phyloP scores from a whole-genome alignment of 2,888 invertebrate genomes.

The Linnaemya tessellans region DNA sequence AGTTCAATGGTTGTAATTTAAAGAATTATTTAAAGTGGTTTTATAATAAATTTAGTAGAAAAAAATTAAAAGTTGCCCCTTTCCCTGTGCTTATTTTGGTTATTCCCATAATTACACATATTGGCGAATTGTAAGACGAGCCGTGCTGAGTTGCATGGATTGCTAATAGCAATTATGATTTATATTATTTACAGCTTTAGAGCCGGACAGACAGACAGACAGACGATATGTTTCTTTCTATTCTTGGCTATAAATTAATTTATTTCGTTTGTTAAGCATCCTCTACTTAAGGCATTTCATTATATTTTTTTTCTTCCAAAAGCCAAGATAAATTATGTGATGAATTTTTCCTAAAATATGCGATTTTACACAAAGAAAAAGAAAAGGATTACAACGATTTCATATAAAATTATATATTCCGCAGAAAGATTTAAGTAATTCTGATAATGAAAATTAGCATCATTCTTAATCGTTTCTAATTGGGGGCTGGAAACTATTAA shows the following conservation, averaged over 20 bases:
- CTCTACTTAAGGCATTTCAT: constrained; percentile 64
- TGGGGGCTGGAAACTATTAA: too few relatives aligned
- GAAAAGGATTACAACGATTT: background rate
- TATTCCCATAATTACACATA: constrained; percentile 63
- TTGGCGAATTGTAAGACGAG: constrained; percentile 33
- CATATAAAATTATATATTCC: background rate
- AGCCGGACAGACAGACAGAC: constrained; percentile 43
- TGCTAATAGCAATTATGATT: constrained; percentile 69
- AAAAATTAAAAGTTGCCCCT: background rate
- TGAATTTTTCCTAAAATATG: constrained; percentile 57
- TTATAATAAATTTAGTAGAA: constrained; percentile 1
- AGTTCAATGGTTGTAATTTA: constrained; percentile 65
- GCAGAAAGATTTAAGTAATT: too few relatives aligned
- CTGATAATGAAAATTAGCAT: too few relatives aligned
- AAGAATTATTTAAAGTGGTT: constrained; percentile 58
- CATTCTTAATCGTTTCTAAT: too few relatives aligned
- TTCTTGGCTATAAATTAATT: constrained; percentile 65
- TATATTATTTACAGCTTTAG: constrained; percentile 52
- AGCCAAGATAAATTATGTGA: constrained; percentile 73
- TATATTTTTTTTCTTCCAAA: constrained; percentile 52
- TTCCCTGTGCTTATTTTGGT: constrained; percentile 42
- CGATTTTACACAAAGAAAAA: constrained; percentile 21
- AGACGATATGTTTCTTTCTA: constrained; percentile 26
- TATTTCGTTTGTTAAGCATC: constrained; percentile 48
- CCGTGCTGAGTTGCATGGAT: constrained; percentile 6